A percentile compares a stretch with the other conserved stretches of the same genome.
These are phyloP conservation scores for Cataglyphis albicans DNA, from an alignment of 2,888 invertebrate species.

Conservation along the genomic window DNA sequence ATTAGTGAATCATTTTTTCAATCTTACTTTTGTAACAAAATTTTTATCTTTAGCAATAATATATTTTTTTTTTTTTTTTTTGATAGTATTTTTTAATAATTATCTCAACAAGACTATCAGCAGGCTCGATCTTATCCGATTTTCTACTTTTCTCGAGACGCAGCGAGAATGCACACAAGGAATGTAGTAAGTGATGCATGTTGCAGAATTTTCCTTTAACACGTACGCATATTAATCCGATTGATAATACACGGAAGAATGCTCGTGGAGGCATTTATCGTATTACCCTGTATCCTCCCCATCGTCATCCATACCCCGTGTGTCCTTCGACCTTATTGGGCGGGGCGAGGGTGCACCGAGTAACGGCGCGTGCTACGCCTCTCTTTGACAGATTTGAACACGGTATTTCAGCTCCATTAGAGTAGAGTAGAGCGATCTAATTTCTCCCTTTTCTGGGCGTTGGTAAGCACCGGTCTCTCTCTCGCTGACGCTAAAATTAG, in stretches of 20 bases:
- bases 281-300: slow-evolving; percentile 56
- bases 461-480: slow-evolving; percentile 59
- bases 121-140: neutral
- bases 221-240: slow-evolving; percentile 72
- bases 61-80: neutral
- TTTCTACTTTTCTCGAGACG: slow-evolving; percentile 51
- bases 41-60: neutral
- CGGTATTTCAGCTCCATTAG: slow-evolving; percentile 71
- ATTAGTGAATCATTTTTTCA: neutral
- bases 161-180: slow-evolving; percentile 52
- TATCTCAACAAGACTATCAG: neutral
- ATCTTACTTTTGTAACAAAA: neutral
- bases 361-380: slow-evolving; percentile 69
- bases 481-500: slow-evolving; percentile 38
- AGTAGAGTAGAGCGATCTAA: slow-evolving; percentile 68
- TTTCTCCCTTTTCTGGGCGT: slow-evolving; percentile 65
- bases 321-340: slow-evolving; percentile 77
- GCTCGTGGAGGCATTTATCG: slow-evolving; percentile 69
- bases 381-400: slow-evolving; percentile 73
- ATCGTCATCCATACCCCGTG: slow-evolving; percentile 62
- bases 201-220: slow-evolving; percentile 73
- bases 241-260: slow-evolving; percentile 73
- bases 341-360: slow-evolving; percentile 77
- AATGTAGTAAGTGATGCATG: slow-evolving; percentile 71
- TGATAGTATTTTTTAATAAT: neutral